These are phyloP conservation scores for Kobus ellipsiprymnus DNA, from an alignment of 2,113 vertebrate species.

Conservation along the genomic window DNA sequence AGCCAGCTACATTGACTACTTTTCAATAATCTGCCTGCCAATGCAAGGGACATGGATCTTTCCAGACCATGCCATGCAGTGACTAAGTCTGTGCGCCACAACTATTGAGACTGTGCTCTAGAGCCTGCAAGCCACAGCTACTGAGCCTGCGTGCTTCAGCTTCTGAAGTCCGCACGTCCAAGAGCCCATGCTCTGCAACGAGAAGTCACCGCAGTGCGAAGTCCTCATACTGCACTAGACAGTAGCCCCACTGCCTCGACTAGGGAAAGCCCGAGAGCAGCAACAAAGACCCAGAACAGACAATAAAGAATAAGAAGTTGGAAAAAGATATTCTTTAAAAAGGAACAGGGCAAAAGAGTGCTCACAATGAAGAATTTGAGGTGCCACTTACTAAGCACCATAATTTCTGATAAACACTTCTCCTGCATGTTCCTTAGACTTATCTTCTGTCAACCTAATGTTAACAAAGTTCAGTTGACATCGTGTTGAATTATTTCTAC, in stretches of 20 bases:
- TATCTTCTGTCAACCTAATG: background rate
- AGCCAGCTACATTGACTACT: background rate
- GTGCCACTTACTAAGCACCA: background rate
- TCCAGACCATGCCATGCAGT: background rate
- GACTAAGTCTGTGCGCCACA: background rate
- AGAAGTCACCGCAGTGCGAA: background rate
- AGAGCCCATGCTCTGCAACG: background rate
- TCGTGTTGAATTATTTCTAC: background rate
- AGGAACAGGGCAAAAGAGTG: background rate
- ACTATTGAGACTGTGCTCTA: background rate
- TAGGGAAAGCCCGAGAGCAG: background rate
- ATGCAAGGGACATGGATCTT: background rate
- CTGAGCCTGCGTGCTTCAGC: background rate
- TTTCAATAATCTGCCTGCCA: background rate
- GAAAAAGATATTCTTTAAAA: background rate
- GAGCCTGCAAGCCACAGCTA: background rate
- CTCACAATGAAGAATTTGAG: background rate
- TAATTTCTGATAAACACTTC: constrained; percentile 22
- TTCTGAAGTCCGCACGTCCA: background rate
- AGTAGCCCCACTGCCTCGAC: background rate
- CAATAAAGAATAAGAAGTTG: background rate
- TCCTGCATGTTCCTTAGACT: background rate
- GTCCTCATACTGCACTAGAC: background rate
- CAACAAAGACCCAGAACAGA: background rate
- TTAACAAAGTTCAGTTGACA: background rate